These are phyloP conservation scores for rat (Rattus norvegicus) DNA, from an alignment of 2,113 vertebrate species.

Conservation along the genomic window DNA sequence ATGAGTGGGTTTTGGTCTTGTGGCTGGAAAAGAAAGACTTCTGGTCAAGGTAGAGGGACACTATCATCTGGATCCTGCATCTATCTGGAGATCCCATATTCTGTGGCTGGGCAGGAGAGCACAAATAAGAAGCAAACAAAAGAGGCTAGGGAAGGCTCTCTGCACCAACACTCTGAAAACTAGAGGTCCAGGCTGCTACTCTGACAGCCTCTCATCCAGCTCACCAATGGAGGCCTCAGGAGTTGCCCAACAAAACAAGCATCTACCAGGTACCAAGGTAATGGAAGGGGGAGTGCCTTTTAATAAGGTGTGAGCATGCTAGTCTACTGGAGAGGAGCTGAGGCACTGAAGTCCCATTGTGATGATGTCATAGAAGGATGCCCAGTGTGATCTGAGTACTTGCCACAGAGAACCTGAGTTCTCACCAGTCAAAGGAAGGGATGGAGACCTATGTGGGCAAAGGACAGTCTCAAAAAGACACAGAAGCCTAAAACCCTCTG, in stretches of 20 bases:
- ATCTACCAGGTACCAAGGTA: not conserved
- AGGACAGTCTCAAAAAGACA: not conserved
- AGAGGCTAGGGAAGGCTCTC: not conserved
- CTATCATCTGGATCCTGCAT: not conserved
- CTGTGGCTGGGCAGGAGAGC: not conserved
- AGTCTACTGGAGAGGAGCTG: not conserved
- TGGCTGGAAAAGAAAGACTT: not conserved
- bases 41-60: slow-evolving; percentile 1
- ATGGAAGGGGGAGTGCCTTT: not conserved
- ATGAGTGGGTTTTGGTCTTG: not conserved
- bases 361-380: not conserved
- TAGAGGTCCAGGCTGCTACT: not conserved
- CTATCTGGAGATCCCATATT: slow-evolving; percentile 34
- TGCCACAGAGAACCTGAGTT: not conserved
- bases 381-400: not conserved
- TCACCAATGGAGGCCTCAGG: not conserved
- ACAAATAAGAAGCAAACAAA: slow-evolving; percentile 24
- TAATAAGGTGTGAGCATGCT: not conserved
- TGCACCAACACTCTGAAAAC: not conserved
- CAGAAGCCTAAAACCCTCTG: not conserved
- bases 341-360: not conserved
- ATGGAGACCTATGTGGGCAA: not conserved
- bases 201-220: not conserved
- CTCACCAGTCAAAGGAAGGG: not conserved
- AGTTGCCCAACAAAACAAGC: slow-evolving; percentile 7